phyloP scores from a whole-genome alignment of 1,140 invertebrate genomes.

The Ceratosolen solmsi region DNA sequence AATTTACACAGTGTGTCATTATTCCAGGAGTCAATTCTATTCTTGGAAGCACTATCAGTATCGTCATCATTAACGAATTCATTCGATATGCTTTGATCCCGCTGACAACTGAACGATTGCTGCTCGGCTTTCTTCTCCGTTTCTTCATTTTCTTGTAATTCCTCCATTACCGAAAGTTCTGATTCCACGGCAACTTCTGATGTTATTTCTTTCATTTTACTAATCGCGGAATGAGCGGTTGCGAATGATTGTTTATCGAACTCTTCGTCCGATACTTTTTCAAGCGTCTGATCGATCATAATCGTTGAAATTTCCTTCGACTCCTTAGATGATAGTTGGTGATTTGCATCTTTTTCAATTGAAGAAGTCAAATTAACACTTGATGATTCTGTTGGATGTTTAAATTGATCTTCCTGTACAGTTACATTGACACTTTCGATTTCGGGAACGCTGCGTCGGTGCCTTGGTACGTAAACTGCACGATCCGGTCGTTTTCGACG shows the following conservation, averaged over 20 bases:
- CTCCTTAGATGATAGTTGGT: neutral
- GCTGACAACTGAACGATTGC: neutral
- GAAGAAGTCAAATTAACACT: neutral
- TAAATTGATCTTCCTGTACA: neutral
- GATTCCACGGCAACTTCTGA: neutral
- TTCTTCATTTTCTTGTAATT: neutral
- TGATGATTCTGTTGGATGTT: neutral
- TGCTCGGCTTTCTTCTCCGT: neutral
- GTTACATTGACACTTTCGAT: conserved; percentile 57
- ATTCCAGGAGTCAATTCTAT: neutral
- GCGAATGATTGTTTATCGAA: neutral
- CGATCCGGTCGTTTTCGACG: conserved; percentile 81
- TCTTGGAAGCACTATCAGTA: neutral
- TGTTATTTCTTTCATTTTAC: neutral
- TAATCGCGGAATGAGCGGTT: neutral
- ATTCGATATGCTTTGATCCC: neutral
- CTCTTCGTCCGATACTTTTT: neutral
- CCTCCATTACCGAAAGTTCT: neutral
- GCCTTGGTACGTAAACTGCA: conserved; percentile 84
- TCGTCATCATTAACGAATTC: neutral
- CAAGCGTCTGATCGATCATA: too few relatives aligned
- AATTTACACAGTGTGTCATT: neutral
- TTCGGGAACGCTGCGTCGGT: conserved; percentile 75
- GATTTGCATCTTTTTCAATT: neutral
- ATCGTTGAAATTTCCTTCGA: neutral